phyloP scores from a whole-genome alignment of 2,888 invertebrate genomes.

The Strigamia crassipes region DNA sequence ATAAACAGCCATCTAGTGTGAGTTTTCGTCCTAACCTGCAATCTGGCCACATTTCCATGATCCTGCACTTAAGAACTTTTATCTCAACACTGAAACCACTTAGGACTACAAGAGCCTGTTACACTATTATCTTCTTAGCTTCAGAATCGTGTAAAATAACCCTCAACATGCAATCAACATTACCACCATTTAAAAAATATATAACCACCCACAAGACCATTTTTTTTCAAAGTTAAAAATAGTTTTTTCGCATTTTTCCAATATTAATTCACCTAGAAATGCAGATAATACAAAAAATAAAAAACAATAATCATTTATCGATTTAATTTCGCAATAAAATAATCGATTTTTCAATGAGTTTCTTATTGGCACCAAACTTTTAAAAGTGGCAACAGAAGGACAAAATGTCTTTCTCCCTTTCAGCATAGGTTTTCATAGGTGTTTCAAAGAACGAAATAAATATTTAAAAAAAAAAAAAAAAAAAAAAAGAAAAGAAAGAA shows the following conservation, averaged over 20 bases:
- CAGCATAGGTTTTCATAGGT: slow-evolving; percentile 5
- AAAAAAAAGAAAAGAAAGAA: neutral
- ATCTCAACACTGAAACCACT: slow-evolving; percentile 21
- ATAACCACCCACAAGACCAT: neutral
- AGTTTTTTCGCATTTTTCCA: neutral
- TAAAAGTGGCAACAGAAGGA: slow-evolving; percentile 5
- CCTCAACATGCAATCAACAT: neutral
- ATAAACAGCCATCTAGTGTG: slow-evolving; percentile 21
- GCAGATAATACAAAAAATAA: neutral
- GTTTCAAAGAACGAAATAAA: neutral
- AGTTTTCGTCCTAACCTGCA: slow-evolving; percentile 21
- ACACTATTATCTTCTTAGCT: slow-evolving; percentile 16
- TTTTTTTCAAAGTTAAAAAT: too few species aligned
- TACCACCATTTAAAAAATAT: neutral
- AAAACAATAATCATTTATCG: neutral
- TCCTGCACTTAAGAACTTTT: slow-evolving; percentile 21
- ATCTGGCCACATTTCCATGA: slow-evolving; percentile 16
- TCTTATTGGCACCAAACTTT: slow-evolving; percentile 4
- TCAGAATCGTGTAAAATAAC: slow-evolving; percentile 3
- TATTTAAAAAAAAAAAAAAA: neutral
- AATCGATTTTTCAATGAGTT: slow-evolving; percentile 3
- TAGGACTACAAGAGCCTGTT: slow-evolving; percentile 21
- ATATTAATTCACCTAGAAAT: neutral
- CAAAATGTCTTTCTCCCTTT: neutral
- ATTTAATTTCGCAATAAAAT: slow-evolving; percentile 12